Conservation (phyloP, 2,888 invertebrate species). For the Morpho deidamia region DNA sequence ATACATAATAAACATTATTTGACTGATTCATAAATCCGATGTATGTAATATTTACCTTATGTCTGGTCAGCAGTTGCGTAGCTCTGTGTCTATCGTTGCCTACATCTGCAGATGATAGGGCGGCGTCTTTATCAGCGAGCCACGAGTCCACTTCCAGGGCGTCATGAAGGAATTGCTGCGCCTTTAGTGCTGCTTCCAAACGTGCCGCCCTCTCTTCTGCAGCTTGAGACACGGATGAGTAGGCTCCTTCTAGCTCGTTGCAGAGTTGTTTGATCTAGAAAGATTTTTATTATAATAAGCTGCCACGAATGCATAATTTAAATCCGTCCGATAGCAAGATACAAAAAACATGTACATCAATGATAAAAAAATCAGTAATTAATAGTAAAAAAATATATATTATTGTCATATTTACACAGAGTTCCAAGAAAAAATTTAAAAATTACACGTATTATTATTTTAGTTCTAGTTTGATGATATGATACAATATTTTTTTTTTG, state of each 20-base stretch:
- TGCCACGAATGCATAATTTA: too few relatives aligned
- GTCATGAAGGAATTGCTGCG: slow-evolving; percentile 95
- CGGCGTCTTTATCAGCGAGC: slow-evolving; percentile 92
- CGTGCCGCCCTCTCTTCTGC: slow-evolving; percentile 85
- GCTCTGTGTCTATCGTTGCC: slow-evolving; percentile 95
- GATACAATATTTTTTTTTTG: too few relatives aligned
- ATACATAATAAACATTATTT: too few relatives aligned
- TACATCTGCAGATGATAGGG: slow-evolving; percentile 89
- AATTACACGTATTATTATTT: too few relatives aligned
- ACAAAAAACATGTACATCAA: too few relatives aligned
- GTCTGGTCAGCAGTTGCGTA: slow-evolving; percentile 94
- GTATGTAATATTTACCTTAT: slow-evolving; percentile 81
- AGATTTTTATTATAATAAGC: background rate
- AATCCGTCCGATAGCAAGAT: too few relatives aligned
- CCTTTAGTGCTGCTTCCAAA: slow-evolving; percentile 90
- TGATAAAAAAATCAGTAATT: too few relatives aligned
- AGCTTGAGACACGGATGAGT: slow-evolving; percentile 85
- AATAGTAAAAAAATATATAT: too few relatives aligned
- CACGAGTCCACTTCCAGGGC: slow-evolving; percentile 95
- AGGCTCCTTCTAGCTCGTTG: slow-evolving; percentile 83
- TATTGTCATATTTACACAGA: too few relatives aligned
- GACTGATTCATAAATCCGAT: too few relatives aligned
- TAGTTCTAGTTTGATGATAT: too few relatives aligned
- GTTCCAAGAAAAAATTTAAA: too few relatives aligned
- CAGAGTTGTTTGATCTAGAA: slow-evolving; percentile 86